These are phyloP conservation scores for Campoletis sonorensis DNA, from an alignment of 1,140 invertebrate genomes.

Conservation along the genomic window DNA sequence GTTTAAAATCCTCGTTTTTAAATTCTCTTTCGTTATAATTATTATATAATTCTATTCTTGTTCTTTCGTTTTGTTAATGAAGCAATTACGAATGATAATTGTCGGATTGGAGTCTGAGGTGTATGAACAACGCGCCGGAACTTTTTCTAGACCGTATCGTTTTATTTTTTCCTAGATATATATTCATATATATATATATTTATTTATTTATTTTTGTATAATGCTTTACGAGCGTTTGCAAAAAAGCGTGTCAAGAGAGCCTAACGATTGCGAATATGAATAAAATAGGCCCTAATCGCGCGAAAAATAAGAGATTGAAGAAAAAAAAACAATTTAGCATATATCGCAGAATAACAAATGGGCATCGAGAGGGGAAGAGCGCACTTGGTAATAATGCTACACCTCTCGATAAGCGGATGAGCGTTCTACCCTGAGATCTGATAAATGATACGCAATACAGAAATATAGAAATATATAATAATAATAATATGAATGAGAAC, in stretches of 20 bases:
- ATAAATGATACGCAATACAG: constrained; percentile 63
- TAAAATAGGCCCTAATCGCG: too few relatives aligned
- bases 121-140: background rate
- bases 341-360: constrained; percentile 15
- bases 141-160: too few relatives aligned
- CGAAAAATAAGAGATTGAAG: background rate
- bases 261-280: too few relatives aligned
- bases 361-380: background rate
- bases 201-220: too few relatives aligned
- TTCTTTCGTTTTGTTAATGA: constrained; percentile 35
- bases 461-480: background rate
- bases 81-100: constrained; percentile 10
- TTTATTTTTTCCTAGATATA: too few relatives aligned
- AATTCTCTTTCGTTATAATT: constrained; percentile 47
- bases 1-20: too few relatives aligned
- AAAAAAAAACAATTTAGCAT: background rate
- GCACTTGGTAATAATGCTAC: constrained; percentile 12
- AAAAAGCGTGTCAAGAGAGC: too few relatives aligned
- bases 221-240: too few relatives aligned
- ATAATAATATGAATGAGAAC: constrained; percentile 56
- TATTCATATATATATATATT: too few relatives aligned
- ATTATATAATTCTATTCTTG: constrained; percentile 42
- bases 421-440: constrained; percentile 50
- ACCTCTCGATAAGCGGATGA: constrained; percentile 5
- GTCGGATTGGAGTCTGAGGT: background rate